Conservation (phyloP, 92 coral and sea anemone genomes). For the Phenganax stokvisi region DNA sequence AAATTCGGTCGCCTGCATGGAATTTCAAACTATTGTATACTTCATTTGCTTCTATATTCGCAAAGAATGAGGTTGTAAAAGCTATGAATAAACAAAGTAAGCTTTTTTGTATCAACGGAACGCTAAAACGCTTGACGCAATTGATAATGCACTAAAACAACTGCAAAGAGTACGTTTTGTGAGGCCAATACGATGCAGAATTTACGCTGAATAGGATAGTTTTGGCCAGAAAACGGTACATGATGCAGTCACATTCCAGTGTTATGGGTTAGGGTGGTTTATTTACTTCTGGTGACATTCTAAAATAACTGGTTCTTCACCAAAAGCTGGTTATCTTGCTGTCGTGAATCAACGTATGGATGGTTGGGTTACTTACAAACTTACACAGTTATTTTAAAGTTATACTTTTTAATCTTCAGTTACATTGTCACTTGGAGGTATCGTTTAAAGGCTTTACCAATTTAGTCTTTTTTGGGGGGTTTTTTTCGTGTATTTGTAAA, state of each 20-base stretch:
- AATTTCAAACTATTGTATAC: background rate
- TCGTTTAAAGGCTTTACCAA: background rate
- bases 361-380: slow-evolving; percentile 34
- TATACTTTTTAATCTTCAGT: background rate
- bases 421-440: background rate
- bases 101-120: too few species aligned
- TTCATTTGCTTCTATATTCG: too few species aligned
- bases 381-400: slow-evolving; percentile 7
- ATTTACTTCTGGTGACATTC: slow-evolving; percentile 73
- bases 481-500: too few species aligned
- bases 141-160: too few species aligned
- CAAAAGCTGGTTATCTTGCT: slow-evolving; percentile 77
- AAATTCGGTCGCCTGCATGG: background rate
- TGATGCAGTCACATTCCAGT: background rate
- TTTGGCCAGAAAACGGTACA: too few species aligned
- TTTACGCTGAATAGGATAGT: too few species aligned
- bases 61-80: too few species aligned
- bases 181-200: too few species aligned
- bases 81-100: too few species aligned
- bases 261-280: slow-evolving; percentile 56
- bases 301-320: slow-evolving; percentile 77
- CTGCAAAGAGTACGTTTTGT: too few species aligned
- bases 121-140: too few species aligned
- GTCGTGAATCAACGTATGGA: slow-evolving; percentile 61
- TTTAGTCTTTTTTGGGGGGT: too few species aligned